Evolutionary conservation across 2,888 invertebrate genomes (phyloP), one percentile per base, ranked within the genome.

Genomic region (Orthonevra nobilis): DNA sequence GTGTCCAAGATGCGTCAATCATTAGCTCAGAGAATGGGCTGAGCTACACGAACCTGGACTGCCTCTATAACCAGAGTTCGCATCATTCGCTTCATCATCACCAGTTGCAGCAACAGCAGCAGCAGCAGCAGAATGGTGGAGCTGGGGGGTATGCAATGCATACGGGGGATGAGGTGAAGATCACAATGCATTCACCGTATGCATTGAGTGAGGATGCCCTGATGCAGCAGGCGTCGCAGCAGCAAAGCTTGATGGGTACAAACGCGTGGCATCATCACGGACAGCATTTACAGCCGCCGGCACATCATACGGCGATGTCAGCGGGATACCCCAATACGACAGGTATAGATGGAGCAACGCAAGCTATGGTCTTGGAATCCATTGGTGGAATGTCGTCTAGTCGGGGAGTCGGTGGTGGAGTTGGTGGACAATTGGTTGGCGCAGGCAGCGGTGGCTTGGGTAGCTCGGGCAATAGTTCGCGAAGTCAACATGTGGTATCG

Each of bases 21-120:
- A 95, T 96, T 83, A 95, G 94, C 85, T 94, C 95, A 0, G 95
- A 95, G 85, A 93, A 95, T 36, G 96, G 96, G 0, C 90, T 97
- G 70, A 96, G 96, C 87, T 97, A 97, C 87, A 96, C 96, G 0
- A 96, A 96, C 87, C 89, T 97, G 83, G 96, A 97, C 88, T 96
- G 95, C 84, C 84, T 91, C 36, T 91, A 91, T 40, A 91, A 92
- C 70, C 89, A 86, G 69, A 90, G 91, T 81, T 90, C 91, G 0
- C 90, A 91, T 34, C 72, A 81, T 48, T 90, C 90, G 1, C 90
- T 91, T 44, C 81, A 81, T n/a, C 61, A 68, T 10, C 52, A 34
- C 2, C 81, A 68, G 10, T 60, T 79, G 60, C 82, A 84, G 79
- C 82, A 82, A 32, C 63, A 81, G 60, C 82, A 84, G 79, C 81